Evolutionary conservation across 2,888 invertebrate genomes (phyloP), one percentile per base, ranked within the genome.

Genomic region (Rhaphigaster nebulosa): DNA sequence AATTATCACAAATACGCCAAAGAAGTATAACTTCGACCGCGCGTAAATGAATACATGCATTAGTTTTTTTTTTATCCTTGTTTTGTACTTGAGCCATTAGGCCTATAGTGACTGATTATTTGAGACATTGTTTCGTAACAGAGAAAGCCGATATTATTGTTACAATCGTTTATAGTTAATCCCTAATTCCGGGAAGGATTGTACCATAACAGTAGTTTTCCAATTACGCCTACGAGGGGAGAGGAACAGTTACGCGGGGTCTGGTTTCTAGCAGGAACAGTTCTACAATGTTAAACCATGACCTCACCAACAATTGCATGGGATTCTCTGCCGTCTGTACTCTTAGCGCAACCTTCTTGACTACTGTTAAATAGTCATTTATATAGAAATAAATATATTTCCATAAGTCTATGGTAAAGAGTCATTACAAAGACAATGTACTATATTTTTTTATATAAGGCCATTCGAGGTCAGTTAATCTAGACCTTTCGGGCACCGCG

Each of bases 201-300:
- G 70, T 76, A 34, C 70, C 34, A 76, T 76, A 76, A 76, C 70
- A 76, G 70, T 76, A 76, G 70, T 76, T 76, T 76, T 23, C 12
- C 70, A 76, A 76, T 76, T 76, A 38, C 70, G 34, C 70, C 70
- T 76, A 38, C 70, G 38, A 76, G 34, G 23, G 20, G 34, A 38
- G 34, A 38, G 70, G 38, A 38, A 38, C 34, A 76, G 34, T 38
- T 34, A 38, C 23, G 23, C 34, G 0, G 38, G 70, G 18, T 20
- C 38, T 38, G 70, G 70, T 76, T 65, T 38, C 70, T 34, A 76
- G 70, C 20, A 76, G 70, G 70, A 76, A 76, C 70, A 38, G 70
- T 76, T 76, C 34, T 23, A 38, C 70, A 1, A 38, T 76, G 38
- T 76, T 76, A 76, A 76, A 76, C 70, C 70, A 76, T 76, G 34